Evolutionary conservation across 2,797 vertebrate genomes (phyloP).

Genomic region (Poeciliopsis infans): DNA sequence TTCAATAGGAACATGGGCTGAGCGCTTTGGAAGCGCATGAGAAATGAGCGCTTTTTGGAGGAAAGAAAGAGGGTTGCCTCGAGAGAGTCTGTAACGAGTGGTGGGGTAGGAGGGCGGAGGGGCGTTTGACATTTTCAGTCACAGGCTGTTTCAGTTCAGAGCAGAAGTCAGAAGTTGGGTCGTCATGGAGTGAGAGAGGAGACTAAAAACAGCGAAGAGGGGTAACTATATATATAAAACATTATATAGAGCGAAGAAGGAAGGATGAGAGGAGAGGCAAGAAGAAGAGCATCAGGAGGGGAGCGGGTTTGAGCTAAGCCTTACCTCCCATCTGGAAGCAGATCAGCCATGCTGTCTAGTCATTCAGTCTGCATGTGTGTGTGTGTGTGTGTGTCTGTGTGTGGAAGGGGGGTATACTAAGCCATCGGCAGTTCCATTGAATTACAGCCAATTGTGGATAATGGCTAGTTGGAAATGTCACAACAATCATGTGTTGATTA

Average conservation of each 20-base stretch:
- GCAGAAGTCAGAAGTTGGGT: slow-evolving; percentile 22
- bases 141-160: slow-evolving; percentile 50
- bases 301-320: slow-evolving; percentile 45
- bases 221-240: neutral
- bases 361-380: neutral
- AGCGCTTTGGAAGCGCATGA: slow-evolving; percentile 32
- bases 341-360: slow-evolving; percentile 48
- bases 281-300: slow-evolving; percentile 47
- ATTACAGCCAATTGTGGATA: slow-evolving; percentile 57
- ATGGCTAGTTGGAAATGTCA: slow-evolving; percentile 64
- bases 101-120: slow-evolving; percentile 15
- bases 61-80: slow-evolving; percentile 34
- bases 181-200: slow-evolving; percentile 11
- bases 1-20: slow-evolving; percentile 30
- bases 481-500: slow-evolving; percentile 65
- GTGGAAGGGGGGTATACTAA: slow-evolving; percentile 35
- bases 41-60: slow-evolving; percentile 45
- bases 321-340: slow-evolving; percentile 53
- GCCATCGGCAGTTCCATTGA: slow-evolving; percentile 46
- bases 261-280: slow-evolving; percentile 24
- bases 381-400: neutral
- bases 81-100: slow-evolving; percentile 62
- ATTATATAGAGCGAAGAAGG: neutral
- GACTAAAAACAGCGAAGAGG: neutral
- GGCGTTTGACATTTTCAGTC: slow-evolving; percentile 58